Conservation (phyloP, 2,888 invertebrate species). For the Mycalesis mineus region DNA sequence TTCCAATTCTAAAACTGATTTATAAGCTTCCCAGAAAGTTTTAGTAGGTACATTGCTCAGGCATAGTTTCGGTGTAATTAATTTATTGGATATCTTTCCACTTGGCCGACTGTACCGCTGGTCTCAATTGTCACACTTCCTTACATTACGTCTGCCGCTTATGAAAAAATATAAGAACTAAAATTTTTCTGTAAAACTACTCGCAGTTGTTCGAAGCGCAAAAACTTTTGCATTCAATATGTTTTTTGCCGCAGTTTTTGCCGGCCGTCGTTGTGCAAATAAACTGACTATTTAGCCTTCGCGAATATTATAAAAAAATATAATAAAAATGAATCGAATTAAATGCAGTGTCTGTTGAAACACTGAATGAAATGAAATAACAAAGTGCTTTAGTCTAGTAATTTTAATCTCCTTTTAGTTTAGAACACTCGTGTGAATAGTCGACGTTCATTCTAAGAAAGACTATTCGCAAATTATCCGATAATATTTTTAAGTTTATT, state of each 20-base stretch:
- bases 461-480: too few species aligned
- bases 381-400: too few species aligned
- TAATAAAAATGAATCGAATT: constrained; percentile 2
- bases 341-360: background rate
- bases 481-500: too few species aligned
- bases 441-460: too few species aligned
- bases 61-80: too few species aligned
- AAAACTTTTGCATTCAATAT: constrained; percentile 10
- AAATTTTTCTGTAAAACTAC: constrained; percentile 11
- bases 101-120: background rate
- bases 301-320: constrained; percentile 1
- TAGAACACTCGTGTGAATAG: too few species aligned
- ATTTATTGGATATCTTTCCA: too few species aligned
- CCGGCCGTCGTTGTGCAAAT: constrained; percentile 1
- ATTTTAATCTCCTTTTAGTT: too few species aligned
- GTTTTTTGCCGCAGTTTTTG: constrained; percentile 7
- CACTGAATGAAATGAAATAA: background rate
- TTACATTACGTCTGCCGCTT: constrained; percentile 3
- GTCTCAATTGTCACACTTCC: background rate
- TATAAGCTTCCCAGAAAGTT: too few species aligned
- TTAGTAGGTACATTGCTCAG: too few species aligned
- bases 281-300: constrained; percentile 8
- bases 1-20: too few species aligned
- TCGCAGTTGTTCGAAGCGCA: constrained; percentile 4
- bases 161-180: constrained; percentile 10